These are phyloP conservation scores for Ceyx erithaca DNA, from an alignment of 2,797 vertebrate genomes.

Conservation along the genomic window DNA sequence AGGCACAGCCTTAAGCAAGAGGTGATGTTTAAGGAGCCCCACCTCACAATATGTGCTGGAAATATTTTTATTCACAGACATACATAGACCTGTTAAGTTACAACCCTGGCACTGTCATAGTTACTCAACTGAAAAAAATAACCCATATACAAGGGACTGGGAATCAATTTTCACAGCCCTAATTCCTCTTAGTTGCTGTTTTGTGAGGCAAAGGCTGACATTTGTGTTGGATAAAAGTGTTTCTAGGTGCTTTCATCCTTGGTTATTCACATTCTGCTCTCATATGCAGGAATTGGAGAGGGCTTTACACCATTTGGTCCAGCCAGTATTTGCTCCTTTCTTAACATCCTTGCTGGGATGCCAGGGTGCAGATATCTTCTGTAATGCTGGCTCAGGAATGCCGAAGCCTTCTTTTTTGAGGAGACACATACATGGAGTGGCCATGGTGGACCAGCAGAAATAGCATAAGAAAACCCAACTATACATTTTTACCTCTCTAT, in stretches of 20 bases:
- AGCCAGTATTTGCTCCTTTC: background rate
- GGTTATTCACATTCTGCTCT: background rate
- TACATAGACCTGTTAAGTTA: background rate
- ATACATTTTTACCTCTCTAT: background rate
- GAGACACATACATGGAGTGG: rapidly evolving
- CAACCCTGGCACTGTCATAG: background rate
- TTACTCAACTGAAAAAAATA: background rate
- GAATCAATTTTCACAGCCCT: background rate
- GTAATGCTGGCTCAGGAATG: background rate
- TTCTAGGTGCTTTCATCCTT: background rate
- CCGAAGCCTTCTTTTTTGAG: background rate
- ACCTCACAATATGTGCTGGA: background rate
- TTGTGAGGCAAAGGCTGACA: background rate
- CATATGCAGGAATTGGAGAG: rapidly evolving
- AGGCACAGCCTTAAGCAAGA: background rate
- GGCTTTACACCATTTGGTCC: background rate
- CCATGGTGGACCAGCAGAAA: background rate
- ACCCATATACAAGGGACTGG: background rate
- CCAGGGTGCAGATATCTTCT: background rate
- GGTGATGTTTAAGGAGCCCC: background rate
- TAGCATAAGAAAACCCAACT: rapidly evolving
- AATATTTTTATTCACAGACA: background rate
- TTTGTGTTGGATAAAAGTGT: background rate
- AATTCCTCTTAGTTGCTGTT: background rate
- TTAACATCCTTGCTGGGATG: background rate